These are phyloP conservation scores for Pollenia amentaria DNA, from an alignment of 2,888 invertebrate genomes.

Conservation along the genomic window DNA sequence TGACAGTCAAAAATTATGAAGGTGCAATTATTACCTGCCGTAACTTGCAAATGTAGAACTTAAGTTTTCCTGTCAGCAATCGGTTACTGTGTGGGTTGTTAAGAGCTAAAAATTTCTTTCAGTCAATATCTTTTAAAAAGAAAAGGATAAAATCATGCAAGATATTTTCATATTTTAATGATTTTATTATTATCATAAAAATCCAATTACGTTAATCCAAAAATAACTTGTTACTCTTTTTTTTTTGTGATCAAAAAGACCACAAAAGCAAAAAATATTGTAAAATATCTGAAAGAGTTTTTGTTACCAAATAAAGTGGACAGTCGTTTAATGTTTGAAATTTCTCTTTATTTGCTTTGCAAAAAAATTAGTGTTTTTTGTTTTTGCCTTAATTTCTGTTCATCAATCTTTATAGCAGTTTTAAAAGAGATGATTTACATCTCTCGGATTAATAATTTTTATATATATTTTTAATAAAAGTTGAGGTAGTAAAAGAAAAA, in stretches of 20 bases:
- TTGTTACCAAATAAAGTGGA: constrained; percentile 15
- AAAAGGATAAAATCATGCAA: no score
- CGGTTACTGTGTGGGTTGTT: no score
- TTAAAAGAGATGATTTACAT: constrained; percentile 41
- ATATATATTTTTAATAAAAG: neutral
- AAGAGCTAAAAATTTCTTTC: no score
- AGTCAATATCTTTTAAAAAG: no score
- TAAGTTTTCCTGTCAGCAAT: no score
- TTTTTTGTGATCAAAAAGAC: neutral
- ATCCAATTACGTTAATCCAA: no score
- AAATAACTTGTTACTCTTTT: neutral
- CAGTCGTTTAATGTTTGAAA: constrained; percentile 36
- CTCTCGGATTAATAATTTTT: neutral
- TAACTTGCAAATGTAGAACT: no score
- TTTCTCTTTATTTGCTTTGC: constrained; percentile 31
- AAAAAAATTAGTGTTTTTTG: constrained; percentile 15
- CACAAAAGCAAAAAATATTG: neutral
- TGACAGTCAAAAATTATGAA: no score
- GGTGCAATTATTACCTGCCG: no score
- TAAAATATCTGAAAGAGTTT: constrained; percentile 12
- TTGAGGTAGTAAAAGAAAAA: constrained; percentile 19
- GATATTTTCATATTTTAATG: no score
- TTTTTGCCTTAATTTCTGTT: neutral
- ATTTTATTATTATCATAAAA: no score
- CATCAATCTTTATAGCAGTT: neutral